Evolutionary conservation across 2,113 vertebrate species (phyloP).

Genomic region (Pterocles burchelli): DNA sequence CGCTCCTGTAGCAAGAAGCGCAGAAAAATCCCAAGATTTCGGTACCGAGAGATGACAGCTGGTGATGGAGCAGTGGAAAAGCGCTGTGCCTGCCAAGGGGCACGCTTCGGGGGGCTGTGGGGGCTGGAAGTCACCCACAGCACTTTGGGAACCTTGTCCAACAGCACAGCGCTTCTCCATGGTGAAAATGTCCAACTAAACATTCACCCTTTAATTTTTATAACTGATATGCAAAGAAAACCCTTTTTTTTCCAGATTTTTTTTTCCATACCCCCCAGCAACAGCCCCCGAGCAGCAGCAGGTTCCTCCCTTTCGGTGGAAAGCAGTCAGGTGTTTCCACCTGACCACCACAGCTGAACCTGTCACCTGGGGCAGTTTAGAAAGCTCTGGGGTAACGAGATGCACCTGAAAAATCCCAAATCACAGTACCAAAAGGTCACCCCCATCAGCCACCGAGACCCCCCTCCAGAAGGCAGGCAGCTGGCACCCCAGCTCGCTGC

Average conservation of each 20-base stretch:
- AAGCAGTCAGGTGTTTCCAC: rapidly evolving
- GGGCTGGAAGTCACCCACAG: neutral
- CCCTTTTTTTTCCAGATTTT: rapidly evolving
- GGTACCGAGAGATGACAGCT: rapidly evolving
- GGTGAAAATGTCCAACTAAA: rapidly evolving
- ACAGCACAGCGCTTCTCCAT: neutral
- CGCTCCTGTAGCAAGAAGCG: rapidly evolving
- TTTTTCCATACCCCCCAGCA: neutral
- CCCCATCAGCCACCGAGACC: rapidly evolving
- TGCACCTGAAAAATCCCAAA: neutral
- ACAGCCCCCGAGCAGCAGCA: neutral
- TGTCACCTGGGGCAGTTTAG: neutral
- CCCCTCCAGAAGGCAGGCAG: neutral
- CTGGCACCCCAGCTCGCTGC: rapidly evolving
- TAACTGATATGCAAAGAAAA: neutral
- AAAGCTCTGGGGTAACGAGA: neutral
- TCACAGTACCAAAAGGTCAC: neutral
- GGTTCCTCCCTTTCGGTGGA: rapidly evolving
- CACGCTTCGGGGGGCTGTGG: rapidly evolving
- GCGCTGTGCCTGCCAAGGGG: neutral
- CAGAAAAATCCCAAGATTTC: rapidly evolving
- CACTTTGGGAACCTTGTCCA: rapidly evolving
- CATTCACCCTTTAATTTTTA: rapidly evolving
- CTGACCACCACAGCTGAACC: rapidly evolving
- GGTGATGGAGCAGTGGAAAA: rapidly evolving